Evolutionary conservation across 2,113 vertebrate genomes (phyloP).

Genomic region (Dromaius novaehollandiae): DNA sequence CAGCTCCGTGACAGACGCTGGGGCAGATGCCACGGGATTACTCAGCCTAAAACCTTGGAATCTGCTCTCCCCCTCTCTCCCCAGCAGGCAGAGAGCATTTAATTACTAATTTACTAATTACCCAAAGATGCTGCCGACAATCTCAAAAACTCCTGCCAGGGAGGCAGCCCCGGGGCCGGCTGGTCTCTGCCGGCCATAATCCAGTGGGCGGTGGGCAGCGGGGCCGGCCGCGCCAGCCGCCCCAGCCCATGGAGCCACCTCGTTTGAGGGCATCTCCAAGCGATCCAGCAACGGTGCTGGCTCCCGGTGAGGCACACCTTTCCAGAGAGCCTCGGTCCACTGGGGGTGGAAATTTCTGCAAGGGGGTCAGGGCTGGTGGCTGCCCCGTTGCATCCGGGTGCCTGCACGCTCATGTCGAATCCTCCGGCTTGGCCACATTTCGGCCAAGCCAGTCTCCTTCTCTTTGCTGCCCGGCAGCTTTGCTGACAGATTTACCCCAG

Average conservation of each 20-base stretch:
- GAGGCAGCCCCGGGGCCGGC: neutral
- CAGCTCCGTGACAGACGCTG: slow-evolving; percentile 65
- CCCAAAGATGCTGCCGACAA: slow-evolving; percentile 30
- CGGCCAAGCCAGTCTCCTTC: too few relatives aligned
- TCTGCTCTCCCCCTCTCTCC: slow-evolving; percentile 46
- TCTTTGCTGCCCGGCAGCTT: too few relatives aligned
- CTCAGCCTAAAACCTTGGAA: slow-evolving; percentile 72
- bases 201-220: neutral
- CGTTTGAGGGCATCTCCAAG: fast-evolving
- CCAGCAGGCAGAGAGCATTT: slow-evolving; percentile 63
- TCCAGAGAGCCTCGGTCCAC: too few relatives aligned
- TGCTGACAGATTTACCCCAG: too few relatives aligned
- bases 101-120: slow-evolving; percentile 81
- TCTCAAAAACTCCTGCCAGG: neutral
- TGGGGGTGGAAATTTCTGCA: too few relatives aligned
- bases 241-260: neutral
- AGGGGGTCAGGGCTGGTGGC: too few relatives aligned
- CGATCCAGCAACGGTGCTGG: neutral
- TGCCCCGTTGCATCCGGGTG: too few relatives aligned
- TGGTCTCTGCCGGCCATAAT: neutral
- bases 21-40: slow-evolving; percentile 80
- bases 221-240: fast-evolving
- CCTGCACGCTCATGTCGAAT: too few relatives aligned
- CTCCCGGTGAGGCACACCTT: too few relatives aligned
- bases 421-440: too few relatives aligned